Conservation (phyloP, 2,797 vertebrate species). For the Mus spretus region DNA sequence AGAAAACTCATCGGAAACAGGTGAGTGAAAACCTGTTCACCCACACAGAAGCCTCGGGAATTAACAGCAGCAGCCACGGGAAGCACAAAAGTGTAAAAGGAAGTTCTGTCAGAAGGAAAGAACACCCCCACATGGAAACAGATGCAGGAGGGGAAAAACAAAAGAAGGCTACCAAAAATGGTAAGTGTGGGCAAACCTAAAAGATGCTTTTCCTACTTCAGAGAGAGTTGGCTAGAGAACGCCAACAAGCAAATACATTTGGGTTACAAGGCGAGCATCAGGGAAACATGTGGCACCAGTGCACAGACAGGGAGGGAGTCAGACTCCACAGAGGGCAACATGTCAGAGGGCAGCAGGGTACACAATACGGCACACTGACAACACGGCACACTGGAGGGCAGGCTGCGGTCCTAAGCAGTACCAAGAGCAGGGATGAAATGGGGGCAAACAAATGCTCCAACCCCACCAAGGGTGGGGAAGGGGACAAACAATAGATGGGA, state of each 20-base stretch:
- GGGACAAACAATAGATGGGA: neutral
- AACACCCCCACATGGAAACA: slow-evolving; percentile 35
- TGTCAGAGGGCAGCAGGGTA: neutral
- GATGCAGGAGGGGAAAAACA: neutral
- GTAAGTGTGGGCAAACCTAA: slow-evolving; percentile 26
- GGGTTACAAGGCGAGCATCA: neutral
- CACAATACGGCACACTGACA: neutral
- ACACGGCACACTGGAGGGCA: neutral
- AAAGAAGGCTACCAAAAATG: slow-evolving; percentile 46
- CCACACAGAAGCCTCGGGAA: slow-evolving; percentile 63
- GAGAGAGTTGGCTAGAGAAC: slow-evolving; percentile 9
- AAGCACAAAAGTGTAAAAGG: slow-evolving; percentile 61
- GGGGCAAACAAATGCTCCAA: neutral
- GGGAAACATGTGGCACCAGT: neutral
- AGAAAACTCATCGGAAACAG: slow-evolving; percentile 45
- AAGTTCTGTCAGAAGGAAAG: slow-evolving; percentile 63
- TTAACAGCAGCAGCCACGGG: slow-evolving; percentile 24
- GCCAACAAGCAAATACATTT: neutral
- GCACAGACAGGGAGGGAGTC: neutral
- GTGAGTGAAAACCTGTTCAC: slow-evolving; percentile 43
- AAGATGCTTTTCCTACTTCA: slow-evolving; percentile 46
- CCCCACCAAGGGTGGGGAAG: neutral
- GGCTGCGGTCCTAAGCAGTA: neutral
- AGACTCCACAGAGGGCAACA: neutral
- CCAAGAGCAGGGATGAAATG: neutral